Evolutionary conservation across 2,797 vertebrate species (phyloP).

Genomic region (Melanotaenia nigrans): DNA sequence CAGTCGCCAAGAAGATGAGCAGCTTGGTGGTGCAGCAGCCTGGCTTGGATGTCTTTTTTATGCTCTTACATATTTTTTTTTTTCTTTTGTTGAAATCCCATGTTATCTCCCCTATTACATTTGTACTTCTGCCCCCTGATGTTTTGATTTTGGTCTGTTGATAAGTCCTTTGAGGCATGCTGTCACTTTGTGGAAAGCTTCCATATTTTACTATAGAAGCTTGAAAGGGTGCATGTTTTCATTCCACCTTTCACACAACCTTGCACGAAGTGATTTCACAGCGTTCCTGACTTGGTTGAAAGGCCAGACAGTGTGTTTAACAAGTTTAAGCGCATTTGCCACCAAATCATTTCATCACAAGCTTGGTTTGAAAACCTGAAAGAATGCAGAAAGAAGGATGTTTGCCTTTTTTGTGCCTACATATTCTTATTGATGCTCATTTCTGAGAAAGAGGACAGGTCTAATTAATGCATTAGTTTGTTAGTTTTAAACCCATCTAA

Average conservation of each 20-base stretch:
- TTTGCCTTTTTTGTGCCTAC: neutral
- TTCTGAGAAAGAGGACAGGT: neutral
- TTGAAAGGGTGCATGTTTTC: conserved; percentile 10
- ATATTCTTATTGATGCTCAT: neutral
- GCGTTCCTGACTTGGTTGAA: conserved; percentile 12
- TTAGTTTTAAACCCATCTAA: neutral
- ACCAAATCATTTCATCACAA: conserved; percentile 3
- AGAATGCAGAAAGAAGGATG: neutral
- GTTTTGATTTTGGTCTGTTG: conserved; percentile 29
- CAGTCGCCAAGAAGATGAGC: conserved; percentile 65
- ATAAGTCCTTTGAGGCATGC: conserved; percentile 11
- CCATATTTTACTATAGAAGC: conserved; percentile 13
- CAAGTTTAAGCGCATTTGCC: conserved; percentile 20
- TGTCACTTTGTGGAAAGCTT: conserved; percentile 22
- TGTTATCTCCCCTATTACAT: conserved; percentile 21
- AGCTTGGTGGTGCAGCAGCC: conserved; percentile 52
- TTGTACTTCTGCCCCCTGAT: conserved; percentile 27
- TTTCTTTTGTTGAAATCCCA: conserved; percentile 27
- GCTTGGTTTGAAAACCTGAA: conserved; percentile 19
- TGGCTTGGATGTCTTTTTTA: conserved; percentile 44
- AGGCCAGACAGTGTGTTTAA: neutral
- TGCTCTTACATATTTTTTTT: conserved; percentile 34
- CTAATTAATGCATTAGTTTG: neutral
- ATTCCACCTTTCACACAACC: conserved; percentile 10
- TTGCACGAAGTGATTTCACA: conserved; percentile 12